phyloP scores from a whole-genome alignment of 2,797 vertebrate species.

The Numenius phaeopus region DNA sequence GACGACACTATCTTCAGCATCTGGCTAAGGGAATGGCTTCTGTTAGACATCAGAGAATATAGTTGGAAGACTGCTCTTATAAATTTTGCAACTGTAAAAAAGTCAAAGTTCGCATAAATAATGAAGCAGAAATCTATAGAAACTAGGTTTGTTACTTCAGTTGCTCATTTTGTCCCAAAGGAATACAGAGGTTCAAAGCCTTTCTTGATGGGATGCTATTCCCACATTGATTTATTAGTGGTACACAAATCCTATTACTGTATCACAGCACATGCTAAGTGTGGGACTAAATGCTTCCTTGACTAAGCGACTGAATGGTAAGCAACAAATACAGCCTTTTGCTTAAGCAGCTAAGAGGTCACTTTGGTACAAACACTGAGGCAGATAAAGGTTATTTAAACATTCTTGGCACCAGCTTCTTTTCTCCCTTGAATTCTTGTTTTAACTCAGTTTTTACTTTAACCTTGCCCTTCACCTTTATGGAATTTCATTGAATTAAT shows the following conservation, averaged over 20 bases:
- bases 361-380: not conserved
- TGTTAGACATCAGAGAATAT: not conserved
- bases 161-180: not conserved
- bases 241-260: not conserved
- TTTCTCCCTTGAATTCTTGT: not conserved
- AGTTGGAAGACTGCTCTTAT: not conserved
- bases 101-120: not conserved
- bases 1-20: not conserved
- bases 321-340: not conserved
- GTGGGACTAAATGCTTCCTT: not conserved
- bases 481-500: not conserved
- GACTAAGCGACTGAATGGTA: not conserved
- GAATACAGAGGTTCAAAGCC: not conserved
- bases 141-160: not conserved
- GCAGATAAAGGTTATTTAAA: constrained; percentile 4
- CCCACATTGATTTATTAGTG: not conserved
- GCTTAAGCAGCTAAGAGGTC: not conserved
- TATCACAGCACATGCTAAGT: not conserved
- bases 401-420: not conserved
- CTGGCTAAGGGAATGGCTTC: not conserved
- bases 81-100: constrained; percentile 11
- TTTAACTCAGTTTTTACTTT: constrained; percentile 14
- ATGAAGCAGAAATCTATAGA: not conserved
- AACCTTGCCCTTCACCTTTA: not conserved
- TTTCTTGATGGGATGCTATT: not conserved